A percentile compares a stretch with the other conserved stretches of the same genome.
phyloP scores from a whole-genome alignment of 92 coral and sea anemone genomes.

The Blastomussa wellsi region DNA sequence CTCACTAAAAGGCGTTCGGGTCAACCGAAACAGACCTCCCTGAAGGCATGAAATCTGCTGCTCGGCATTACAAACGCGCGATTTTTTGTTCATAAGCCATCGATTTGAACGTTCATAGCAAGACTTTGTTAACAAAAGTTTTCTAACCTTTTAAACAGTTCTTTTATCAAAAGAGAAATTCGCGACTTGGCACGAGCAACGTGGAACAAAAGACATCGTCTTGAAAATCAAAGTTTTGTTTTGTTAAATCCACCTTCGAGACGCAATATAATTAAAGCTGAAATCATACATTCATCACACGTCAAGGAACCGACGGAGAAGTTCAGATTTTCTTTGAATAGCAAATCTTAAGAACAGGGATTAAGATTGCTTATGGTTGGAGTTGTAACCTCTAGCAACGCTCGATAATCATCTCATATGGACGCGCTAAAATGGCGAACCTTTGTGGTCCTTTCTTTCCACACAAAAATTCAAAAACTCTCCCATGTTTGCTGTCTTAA shows the following conservation, averaged over 20 bases:
- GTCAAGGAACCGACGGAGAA: background rate
- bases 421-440: conserved; percentile 25
- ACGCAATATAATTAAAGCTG: background rate
- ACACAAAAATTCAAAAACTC: conserved; percentile 8
- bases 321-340: background rate
- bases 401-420: conserved; percentile 5
- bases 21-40: conserved; percentile 16
- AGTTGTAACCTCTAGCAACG: conserved; percentile 44
- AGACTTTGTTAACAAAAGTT: background rate
- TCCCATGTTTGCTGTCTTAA: background rate
- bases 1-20: conserved; percentile 23
- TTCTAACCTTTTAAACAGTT: background rate
- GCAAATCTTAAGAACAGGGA: background rate
- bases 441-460: background rate
- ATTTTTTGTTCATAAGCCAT: background rate
- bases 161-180: conserved; percentile 27
- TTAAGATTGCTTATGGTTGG: conserved; percentile 2
- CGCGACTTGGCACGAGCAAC: background rate
- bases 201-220: conserved; percentile 14
- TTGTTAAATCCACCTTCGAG: background rate
- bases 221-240: conserved; percentile 8
- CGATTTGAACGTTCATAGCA: background rate
- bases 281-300: background rate
- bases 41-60: background rate
- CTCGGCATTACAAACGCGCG: background rate